A percentile compares a stretch with the other conserved stretches of the same genome.
Evolutionary conservation across 2,113 vertebrate species (phyloP).

Genomic region (Pollachius pollachius): DNA sequence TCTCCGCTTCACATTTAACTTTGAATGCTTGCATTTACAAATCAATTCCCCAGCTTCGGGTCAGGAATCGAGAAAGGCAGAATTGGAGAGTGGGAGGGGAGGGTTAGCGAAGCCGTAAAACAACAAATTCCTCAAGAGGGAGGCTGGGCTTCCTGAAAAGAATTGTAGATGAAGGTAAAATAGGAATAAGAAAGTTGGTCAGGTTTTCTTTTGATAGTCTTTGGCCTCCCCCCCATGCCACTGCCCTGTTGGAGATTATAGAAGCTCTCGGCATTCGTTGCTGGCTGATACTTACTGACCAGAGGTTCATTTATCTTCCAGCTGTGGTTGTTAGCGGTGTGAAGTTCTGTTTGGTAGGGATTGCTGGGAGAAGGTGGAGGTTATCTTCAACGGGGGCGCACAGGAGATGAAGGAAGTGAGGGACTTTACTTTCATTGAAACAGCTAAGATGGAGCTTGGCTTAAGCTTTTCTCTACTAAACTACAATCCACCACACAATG

Average conservation of each 20-base stretch:
- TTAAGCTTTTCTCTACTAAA: slow-evolving; percentile 37
- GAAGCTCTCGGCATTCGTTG: slow-evolving; percentile 17
- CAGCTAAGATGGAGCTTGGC: slow-evolving; percentile 31
- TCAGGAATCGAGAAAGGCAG: slow-evolving; percentile 6
- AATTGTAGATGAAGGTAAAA: slow-evolving; percentile 64
- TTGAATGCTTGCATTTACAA: slow-evolving; percentile 73
- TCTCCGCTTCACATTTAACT: slow-evolving; percentile 58
- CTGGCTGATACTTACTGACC: slow-evolving; percentile 16
- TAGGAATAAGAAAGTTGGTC: slow-evolving; percentile 37
- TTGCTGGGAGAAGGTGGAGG: background rate
- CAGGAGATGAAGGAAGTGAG: slow-evolving; percentile 28
- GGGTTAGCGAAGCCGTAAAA: slow-evolving; percentile 56
- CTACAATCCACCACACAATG: slow-evolving; percentile 33
- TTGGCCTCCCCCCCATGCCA: background rate
- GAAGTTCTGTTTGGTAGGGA: slow-evolving; percentile 18
- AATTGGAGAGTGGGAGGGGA: slow-evolving; percentile 28
- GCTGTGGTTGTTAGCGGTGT: slow-evolving; percentile 9
- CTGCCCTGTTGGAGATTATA: slow-evolving; percentile 22
- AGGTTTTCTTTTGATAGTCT: slow-evolving; percentile 26
- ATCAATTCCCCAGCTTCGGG: slow-evolving; percentile 69
- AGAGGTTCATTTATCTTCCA: slow-evolving; percentile 30
- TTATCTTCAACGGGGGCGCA: slow-evolving; percentile 29
- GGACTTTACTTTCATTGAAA: slow-evolving; percentile 47
- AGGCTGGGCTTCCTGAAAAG: slow-evolving; percentile 24
- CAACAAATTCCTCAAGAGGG: slow-evolving; percentile 49